Evolutionary conservation across 2,113 vertebrate species (phyloP).

Genomic region (Laticauda laticaudata): DNA sequence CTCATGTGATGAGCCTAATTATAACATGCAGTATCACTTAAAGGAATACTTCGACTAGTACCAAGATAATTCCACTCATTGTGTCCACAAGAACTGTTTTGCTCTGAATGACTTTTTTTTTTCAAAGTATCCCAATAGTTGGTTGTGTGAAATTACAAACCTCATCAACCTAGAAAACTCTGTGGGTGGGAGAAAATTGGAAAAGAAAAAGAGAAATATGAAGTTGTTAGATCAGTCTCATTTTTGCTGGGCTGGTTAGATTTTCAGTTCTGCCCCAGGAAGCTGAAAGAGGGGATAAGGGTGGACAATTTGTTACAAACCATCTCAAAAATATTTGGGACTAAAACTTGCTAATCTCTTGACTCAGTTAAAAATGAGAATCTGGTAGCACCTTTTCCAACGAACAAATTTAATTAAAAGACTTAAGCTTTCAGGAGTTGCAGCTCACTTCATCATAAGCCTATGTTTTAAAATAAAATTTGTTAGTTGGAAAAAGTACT

Average conservation of each 20-base stretch:
- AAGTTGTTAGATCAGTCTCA: not conserved
- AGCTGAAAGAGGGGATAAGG: not conserved
- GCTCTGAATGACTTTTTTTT: not conserved
- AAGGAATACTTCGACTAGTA: not conserved
- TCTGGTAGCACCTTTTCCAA: no score
- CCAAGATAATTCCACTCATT: not conserved
- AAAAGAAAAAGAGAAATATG: not conserved
- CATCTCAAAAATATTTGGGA: not conserved
- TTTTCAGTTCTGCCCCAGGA: not conserved
- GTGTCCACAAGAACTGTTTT: not conserved
- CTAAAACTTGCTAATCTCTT: not conserved
- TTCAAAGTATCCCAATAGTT: not conserved
- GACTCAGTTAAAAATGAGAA: not conserved
- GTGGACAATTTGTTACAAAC: not conserved
- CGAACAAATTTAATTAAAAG: no score
- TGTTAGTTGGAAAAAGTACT: no score
- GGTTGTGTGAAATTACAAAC: not conserved
- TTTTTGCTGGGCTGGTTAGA: not conserved
- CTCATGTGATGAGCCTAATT: not conserved
- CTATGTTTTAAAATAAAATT: no score
- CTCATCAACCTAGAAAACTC: not conserved
- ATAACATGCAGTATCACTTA: not conserved
- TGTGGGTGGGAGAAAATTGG: not conserved
- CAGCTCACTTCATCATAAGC: no score
- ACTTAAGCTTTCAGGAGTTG: no score